Base-by-base conservation (phyloP, 1,140 invertebrate species). In the Diabrotica virgifera region DNA sequence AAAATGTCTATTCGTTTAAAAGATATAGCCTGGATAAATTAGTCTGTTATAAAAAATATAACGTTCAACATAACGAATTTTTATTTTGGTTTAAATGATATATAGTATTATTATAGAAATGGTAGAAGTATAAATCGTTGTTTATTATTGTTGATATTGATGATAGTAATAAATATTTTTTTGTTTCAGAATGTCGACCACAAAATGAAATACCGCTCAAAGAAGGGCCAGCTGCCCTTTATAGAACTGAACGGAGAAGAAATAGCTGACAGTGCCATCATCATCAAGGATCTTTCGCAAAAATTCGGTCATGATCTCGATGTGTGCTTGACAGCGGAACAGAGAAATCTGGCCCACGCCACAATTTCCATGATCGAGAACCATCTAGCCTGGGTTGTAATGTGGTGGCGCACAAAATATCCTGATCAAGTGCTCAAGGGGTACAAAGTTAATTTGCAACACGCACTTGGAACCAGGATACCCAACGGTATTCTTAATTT, bases 361-460 rank as follows among this genome's bases (percentile, higher is more conserved):
- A 94, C 93, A 83, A 93, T 94, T 75, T 93, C 91, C 35, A 96
- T 97, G 94, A 88, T 96, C 71, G 94, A 97, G 80, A 95, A 96
- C 77, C 94, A 96, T 79, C 85, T 96, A 8, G 87, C 90, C 52
- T 96, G 93, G 93, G 91, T 94, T 68, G 86, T 93, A 52, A 84
- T 89, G 74, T 94, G 89, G 82, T 95, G 93, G 93, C 89, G 92
- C 73, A 88, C 90, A 70, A 95, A 94, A 83, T 91, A 91, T 76
- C 87, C 92, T 5, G 91, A 94, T 91, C 86, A 86, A 71, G 87
- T 94, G 61, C 83, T 94, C 74, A 92, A 92, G 80, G 92, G 91
- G 14, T 95, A 94, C 82, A 94, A 95, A 83, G 85, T 96, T 68
- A 94, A 95, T 77, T 84, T 96, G 63, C 93, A 96, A 78, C 92